A percentile compares a stretch with the other conserved stretches of the same genome.
Conservation (phyloP, 2,113 vertebrate species). For the Perca fluviatilis region DNA sequence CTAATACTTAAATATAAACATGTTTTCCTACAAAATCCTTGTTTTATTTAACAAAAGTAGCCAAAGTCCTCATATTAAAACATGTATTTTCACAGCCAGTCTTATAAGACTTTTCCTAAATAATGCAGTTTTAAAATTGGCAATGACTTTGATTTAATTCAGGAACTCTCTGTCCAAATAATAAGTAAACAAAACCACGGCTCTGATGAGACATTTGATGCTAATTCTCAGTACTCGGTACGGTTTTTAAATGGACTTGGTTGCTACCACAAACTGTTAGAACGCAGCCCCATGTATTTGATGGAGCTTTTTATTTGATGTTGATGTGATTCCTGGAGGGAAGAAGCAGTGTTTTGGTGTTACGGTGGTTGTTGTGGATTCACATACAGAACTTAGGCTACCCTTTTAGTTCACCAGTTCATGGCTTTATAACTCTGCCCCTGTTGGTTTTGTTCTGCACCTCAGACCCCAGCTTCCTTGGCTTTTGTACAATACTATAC, state of each 20-base stretch:
- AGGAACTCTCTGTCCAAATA: neutral
- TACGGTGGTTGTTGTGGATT: constrained; percentile 7
- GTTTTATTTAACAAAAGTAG: neutral
- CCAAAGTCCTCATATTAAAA: neutral
- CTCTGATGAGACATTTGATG: neutral
- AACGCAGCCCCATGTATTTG: neutral
- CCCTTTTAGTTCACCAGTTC: constrained; percentile 38
- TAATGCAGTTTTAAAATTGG: neutral
- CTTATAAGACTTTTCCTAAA: neutral
- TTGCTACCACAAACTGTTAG: neutral
- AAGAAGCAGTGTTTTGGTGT: neutral
- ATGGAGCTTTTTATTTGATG: neutral
- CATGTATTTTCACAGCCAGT: neutral
- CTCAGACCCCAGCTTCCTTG: constrained; percentile 57
- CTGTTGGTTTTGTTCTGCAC: constrained; percentile 70
- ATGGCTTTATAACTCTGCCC: constrained; percentile 59
- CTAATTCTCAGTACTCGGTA: neutral
- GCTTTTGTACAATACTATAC: constrained; percentile 74
- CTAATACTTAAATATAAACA: neutral
- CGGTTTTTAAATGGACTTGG: neutral
- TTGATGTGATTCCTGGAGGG: neutral
- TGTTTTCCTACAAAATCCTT: neutral
- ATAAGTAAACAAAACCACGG: neutral
- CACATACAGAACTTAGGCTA: neutral
- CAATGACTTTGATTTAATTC: neutral